Evolutionary conservation across 2,888 invertebrate species (phyloP).

Genomic region (Diogma glabrata): DNA sequence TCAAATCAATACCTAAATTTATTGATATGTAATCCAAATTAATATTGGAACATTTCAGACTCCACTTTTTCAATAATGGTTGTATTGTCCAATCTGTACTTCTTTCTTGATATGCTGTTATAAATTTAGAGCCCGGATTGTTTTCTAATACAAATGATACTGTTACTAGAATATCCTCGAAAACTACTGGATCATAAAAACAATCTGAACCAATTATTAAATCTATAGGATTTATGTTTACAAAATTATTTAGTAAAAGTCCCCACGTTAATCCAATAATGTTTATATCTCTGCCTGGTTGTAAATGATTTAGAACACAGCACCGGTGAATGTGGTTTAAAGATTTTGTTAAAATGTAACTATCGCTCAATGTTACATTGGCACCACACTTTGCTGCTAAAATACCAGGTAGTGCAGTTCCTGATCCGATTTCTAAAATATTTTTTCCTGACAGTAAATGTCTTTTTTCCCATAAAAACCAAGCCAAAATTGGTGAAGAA

Average conservation of each 20-base stretch:
- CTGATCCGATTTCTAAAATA: constrained; percentile 81
- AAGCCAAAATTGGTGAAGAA: constrained; percentile 81
- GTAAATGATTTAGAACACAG: constrained; percentile 67
- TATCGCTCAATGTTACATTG: constrained; percentile 73
- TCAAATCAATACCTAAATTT: constrained; percentile 53
- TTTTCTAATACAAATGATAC: constrained; percentile 74
- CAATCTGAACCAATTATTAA: constrained; percentile 85
- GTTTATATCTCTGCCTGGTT: constrained; percentile 56
- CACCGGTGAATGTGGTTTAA: constrained; percentile 67
- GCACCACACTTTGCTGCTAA: constrained; percentile 90
- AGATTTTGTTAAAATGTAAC: constrained; percentile 66
- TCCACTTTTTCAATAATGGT: constrained; percentile 81
- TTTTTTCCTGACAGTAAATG: constrained; percentile 42
- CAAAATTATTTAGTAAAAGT: constrained; percentile 56
- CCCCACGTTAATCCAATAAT: constrained; percentile 88
- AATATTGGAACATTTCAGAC: constrained; percentile 62
- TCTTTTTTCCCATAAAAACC: constrained; percentile 64
- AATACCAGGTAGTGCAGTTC: constrained; percentile 76
- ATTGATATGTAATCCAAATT: constrained; percentile 63
- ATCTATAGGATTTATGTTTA: constrained; percentile 64
- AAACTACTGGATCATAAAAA: constrained; percentile 86
- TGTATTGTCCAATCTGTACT: constrained; percentile 91
- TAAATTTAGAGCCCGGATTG: constrained; percentile 69
- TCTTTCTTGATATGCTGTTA: constrained; percentile 88
- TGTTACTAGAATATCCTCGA: constrained; percentile 85